Evolutionary conservation across 2,888 invertebrate genomes (phyloP).

Genomic region (Adelognathus sp.): DNA sequence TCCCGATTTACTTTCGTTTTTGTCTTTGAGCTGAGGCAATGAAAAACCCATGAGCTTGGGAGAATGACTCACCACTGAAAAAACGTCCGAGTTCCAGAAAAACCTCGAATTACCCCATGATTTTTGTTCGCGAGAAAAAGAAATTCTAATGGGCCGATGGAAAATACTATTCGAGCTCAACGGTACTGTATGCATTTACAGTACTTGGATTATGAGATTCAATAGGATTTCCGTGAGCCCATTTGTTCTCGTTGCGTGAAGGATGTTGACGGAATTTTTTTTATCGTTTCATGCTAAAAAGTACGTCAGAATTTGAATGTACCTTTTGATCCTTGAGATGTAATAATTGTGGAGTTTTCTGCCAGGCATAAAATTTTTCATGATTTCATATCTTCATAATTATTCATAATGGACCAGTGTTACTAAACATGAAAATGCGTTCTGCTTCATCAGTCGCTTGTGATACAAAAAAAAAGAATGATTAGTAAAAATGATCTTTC

Average conservation of each 20-base stretch:
- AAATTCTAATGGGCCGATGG: not conserved
- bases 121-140: not conserved
- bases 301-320: too few relatives aligned
- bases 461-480: too few relatives aligned
- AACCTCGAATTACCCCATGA: not conserved
- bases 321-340: too few relatives aligned
- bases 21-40: conserved; percentile 46
- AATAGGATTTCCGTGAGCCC: not conserved
- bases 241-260: not conserved
- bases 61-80: not conserved
- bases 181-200: not conserved
- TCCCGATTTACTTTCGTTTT: conserved; percentile 53
- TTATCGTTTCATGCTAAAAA: too few relatives aligned
- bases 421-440: too few relatives aligned
- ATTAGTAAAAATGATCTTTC: not conserved
- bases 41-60: not conserved
- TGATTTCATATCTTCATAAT: too few relatives aligned
- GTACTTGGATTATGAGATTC: not conserved
- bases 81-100: not conserved
- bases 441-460: too few relatives aligned
- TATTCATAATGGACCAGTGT: too few relatives aligned
- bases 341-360: too few relatives aligned
- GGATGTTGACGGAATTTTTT: too few relatives aligned
- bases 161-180: not conserved
- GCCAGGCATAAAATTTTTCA: too few relatives aligned